phyloP scores from a whole-genome alignment of 2,888 invertebrate genomes.

The Caradrina kadenii region DNA sequence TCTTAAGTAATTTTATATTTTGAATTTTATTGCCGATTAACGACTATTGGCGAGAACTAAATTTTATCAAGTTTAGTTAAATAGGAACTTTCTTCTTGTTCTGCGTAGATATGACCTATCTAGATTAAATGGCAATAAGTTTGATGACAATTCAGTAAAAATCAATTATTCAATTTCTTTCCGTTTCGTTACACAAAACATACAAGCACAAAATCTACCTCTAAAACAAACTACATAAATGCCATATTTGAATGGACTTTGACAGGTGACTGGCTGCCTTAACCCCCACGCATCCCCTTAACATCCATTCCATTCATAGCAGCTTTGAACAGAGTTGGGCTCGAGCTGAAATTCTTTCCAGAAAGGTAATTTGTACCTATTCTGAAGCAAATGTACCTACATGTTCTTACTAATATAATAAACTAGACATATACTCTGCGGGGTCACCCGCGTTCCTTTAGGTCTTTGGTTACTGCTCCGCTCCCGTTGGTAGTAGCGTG shows the following conservation, averaged over 20 bases:
- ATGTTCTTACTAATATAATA: too few relatives aligned
- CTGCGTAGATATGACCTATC: too few relatives aligned
- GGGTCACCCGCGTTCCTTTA: too few relatives aligned
- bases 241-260: background rate
- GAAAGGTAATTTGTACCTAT: background rate
- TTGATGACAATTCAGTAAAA: background rate
- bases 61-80: background rate
- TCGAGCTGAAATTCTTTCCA: background rate
- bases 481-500: too few relatives aligned
- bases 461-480: too few relatives aligned
- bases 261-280: background rate
- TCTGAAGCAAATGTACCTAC: background rate
- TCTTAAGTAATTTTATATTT: too few relatives aligned
- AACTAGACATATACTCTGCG: too few relatives aligned
- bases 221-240: background rate
- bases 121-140: too few relatives aligned
- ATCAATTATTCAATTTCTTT: background rate
- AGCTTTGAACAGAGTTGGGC: background rate
- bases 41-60: too few relatives aligned
- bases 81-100: background rate
- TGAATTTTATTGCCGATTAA: too few relatives aligned
- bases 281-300: conserved; percentile 4
- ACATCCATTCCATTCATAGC: background rate
- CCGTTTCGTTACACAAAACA: background rate
- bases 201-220: conserved; percentile 1